Conservation (phyloP, 1,140 invertebrate genomes). For the Brachystomella parvula region DNA sequence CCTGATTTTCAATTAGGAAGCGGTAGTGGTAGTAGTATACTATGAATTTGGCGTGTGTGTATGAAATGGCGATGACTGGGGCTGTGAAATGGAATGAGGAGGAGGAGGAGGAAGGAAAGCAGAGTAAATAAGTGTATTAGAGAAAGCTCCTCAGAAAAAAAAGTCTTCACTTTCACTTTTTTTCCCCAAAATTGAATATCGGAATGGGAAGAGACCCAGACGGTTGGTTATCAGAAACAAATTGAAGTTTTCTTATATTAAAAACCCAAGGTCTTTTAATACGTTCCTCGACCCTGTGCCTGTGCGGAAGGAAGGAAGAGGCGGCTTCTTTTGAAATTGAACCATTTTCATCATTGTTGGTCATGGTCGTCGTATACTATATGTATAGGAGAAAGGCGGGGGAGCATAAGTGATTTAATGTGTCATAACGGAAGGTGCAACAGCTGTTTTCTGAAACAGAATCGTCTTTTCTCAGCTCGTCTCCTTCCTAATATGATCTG, state of each 20-base stretch:
- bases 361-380: too few species aligned
- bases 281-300: too few species aligned
- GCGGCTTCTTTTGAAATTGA: background rate
- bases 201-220: constrained; percentile 29
- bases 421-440: constrained; percentile 37
- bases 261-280: too few species aligned
- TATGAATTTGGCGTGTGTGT: background rate
- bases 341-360: constrained; percentile 11
- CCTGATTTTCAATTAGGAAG: constrained; percentile 8
- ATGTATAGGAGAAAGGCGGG: too few species aligned
- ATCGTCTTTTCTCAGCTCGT: constrained; percentile 26
- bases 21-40: background rate
- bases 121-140: constrained; percentile 5
- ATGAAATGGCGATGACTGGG: constrained; percentile 1
- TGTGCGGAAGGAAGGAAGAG: too few species aligned
- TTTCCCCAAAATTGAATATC: constrained; percentile 33
- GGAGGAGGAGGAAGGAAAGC: constrained; percentile 6
- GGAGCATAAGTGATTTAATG: constrained; percentile 36
- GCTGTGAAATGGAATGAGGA: background rate
- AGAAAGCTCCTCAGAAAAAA: background rate
- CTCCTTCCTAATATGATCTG: background rate
- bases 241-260: constrained; percentile 36
- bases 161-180: background rate
- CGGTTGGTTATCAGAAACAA: constrained; percentile 36
- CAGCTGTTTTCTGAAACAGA: constrained; percentile 38